These are phyloP conservation scores for Alethe diademata DNA, from an alignment of 2,113 vertebrate genomes.

Conservation along the genomic window DNA sequence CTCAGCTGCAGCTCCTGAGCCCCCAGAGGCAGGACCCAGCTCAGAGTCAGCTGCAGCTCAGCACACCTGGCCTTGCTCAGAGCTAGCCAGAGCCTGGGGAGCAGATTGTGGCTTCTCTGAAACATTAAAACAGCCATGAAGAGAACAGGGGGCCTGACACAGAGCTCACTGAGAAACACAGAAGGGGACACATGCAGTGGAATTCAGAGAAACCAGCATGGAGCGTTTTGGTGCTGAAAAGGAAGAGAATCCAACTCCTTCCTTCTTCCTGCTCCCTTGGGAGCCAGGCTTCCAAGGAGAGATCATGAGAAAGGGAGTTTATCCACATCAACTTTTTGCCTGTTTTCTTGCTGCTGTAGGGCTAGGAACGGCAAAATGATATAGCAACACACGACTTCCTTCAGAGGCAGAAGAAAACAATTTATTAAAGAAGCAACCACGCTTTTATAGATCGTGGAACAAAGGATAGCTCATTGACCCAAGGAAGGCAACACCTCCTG, in stretches of 20 bases:
- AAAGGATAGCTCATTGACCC: too few species aligned
- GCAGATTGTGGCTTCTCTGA: neutral
- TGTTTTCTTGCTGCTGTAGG: neutral
- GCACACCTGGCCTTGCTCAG: neutral
- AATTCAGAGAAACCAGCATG: neutral
- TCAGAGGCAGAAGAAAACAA: too few species aligned
- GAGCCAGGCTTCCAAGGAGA: neutral
- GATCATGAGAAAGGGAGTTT: neutral
- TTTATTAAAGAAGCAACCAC: too few species aligned
- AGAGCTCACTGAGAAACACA: neutral
- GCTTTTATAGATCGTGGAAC: too few species aligned
- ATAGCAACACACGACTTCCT: too few species aligned
- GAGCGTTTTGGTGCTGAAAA: neutral
- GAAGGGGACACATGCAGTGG: rapidly evolving
- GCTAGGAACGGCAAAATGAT: too few species aligned
- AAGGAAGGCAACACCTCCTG: too few species aligned
- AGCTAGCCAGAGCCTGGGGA: neutral
- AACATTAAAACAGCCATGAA: neutral
- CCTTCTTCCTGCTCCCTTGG: neutral
- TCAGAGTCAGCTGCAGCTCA: neutral
- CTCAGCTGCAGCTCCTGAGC: neutral
- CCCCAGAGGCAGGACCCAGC: rapidly evolving
- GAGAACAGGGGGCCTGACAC: neutral
- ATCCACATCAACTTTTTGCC: neutral
- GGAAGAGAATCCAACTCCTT: neutral